Evolutionary conservation across 1,140 invertebrate genomes (phyloP), one percentile per base, ranked within the genome.

Genomic region (Psilanteris sp.): DNA sequence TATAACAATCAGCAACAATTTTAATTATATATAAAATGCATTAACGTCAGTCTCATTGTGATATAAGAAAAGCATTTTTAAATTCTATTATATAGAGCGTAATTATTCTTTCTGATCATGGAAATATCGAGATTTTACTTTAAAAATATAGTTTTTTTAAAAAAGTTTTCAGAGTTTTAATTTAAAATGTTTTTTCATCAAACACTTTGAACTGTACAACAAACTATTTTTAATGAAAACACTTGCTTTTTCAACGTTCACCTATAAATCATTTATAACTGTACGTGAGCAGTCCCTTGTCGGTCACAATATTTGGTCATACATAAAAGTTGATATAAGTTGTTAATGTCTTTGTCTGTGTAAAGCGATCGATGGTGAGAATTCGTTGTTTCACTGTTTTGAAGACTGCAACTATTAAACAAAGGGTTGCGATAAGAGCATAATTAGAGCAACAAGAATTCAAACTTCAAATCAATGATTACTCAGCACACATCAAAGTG

Each of bases 401-500:
- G 29, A 59, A 61, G 54, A 44, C 46, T 16, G 67, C 54, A 62
- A 55, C 46, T 29, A 31, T 44, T 54, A 37, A 54, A 71, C 67
- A 71, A 71, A 71, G 55, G 55, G 48, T 48, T 62, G 55, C 46
- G 67, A 71, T 71, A 71, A 62, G 55, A 61, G 54, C 66, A 44
- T 36, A 22, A 70, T 29, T 36, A 6, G 54, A 70, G 67, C 37
- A 71, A 71, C 44, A 59, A 54, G 54, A 68, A 70, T 52, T 48
- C 32, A 26, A 62, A 62, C 48, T 72, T 55, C 32, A 48, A 72
- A 72, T 72, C 68, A 55, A 55, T 72, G 68, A 72, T 72, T 72
- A 57, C 50, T 55, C 39, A 27, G 41, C 57, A 24, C 39, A 62
- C 57, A 39, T 36, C 41, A 46, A 48, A 72, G 31, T 57, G 48